Conservation (phyloP, 2,888 invertebrate species). For the Ectropis crepuscularia region DNA sequence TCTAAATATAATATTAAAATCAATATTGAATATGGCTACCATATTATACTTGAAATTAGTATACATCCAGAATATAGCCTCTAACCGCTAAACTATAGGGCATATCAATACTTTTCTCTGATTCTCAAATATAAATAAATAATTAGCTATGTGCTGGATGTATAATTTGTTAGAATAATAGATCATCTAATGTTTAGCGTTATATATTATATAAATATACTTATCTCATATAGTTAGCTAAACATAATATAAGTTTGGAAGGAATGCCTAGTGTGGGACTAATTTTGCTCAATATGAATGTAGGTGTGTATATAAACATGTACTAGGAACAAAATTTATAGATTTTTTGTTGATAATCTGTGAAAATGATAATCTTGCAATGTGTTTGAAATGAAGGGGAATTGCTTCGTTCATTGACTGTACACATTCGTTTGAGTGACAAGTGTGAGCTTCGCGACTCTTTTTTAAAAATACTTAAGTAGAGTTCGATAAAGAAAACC, state of each 20-base stretch:
- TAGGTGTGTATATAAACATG: slow-evolving; percentile 34
- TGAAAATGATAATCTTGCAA: too few species aligned
- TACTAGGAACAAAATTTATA: background rate
- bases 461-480: too few species aligned
- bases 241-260: slow-evolving; percentile 62
- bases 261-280: slow-evolving; percentile 59
- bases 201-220: slow-evolving; percentile 62
- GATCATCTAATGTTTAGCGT: slow-evolving; percentile 71
- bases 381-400: too few species aligned
- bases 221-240: slow-evolving; percentile 78
- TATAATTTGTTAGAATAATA: slow-evolving; percentile 64
- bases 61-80: slow-evolving; percentile 29
- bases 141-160: slow-evolving; percentile 54
- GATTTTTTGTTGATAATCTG: too few species aligned
- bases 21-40: slow-evolving; percentile 20
- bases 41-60: slow-evolving; percentile 19
- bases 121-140: slow-evolving; percentile 28
- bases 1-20: background rate
- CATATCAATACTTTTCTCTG: slow-evolving; percentile 37
- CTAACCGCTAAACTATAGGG: slow-evolving; percentile 30
- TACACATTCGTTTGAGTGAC: too few species aligned
- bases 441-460: too few species aligned
- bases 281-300: slow-evolving; percentile 56
- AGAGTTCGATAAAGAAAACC: too few species aligned
- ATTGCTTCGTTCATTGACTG: too few species aligned